Evolutionary conservation across 2,797 vertebrate genomes (phyloP).

Genomic region (Microctenopoma steveboyesi): DNA sequence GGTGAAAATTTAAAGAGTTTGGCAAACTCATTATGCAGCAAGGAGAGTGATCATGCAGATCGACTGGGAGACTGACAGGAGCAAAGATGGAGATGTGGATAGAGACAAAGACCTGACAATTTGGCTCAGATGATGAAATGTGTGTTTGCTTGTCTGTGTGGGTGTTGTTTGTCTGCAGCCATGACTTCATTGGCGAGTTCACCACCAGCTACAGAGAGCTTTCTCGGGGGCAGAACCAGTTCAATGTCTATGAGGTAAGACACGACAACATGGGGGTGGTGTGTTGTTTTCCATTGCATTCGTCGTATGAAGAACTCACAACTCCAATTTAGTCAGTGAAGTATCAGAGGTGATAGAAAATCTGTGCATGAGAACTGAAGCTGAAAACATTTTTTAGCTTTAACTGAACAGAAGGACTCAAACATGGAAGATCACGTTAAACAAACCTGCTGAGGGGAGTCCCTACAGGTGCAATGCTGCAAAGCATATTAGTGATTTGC

Average conservation of each 20-base stretch:
- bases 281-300: conserved; percentile 16
- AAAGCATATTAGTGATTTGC: too few relatives aligned
- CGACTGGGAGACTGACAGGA: conserved; percentile 11
- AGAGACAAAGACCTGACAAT: conserved; percentile 14
- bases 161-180: conserved; percentile 79
- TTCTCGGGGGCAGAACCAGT: conserved; percentile 94
- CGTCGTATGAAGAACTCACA: not conserved
- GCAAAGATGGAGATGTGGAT: conserved; percentile 5
- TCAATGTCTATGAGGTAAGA: conserved; percentile 95
- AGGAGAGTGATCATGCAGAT: not conserved
- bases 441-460: too few relatives aligned
- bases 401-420: too few relatives aligned
- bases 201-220: conserved; percentile 97
- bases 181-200: conserved; percentile 96
- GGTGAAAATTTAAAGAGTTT: conserved; percentile 16
- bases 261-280: not conserved
- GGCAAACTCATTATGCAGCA: not conserved
- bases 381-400: too few relatives aligned
- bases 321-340: conserved; percentile 4
- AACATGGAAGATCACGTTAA: too few relatives aligned
- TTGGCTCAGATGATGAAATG: conserved; percentile 9
- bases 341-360: not conserved
- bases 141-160: conserved; percentile 32
- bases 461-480: too few relatives aligned
- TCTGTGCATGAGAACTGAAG: too few relatives aligned